Base-by-base conservation (phyloP, 92 coral and sea anemone species). In the Parazoanthus swiftii region DNA sequence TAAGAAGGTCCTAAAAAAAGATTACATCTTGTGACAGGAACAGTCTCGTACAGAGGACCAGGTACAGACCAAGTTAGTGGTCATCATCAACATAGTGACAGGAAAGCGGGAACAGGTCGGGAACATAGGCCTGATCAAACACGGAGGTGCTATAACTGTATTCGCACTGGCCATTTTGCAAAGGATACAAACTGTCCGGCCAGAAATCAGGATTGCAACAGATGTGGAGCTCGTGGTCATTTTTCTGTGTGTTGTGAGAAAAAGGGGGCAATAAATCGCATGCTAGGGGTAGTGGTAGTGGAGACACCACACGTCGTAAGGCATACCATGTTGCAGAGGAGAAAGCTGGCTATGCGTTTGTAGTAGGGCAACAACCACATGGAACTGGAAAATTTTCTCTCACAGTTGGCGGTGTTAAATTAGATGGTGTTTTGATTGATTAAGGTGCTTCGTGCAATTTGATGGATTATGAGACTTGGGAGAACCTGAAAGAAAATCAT, bases 121-220 rank as follows among this genome's bases (percentile, higher is more conserved):
- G 39, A 76, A 76, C 80, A 76, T 13, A 54, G 79, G 48, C 39
- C 79, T 7, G 79, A 76, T 26, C 79, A 76, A 39, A 5, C 51
- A 36, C 36, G 66, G 8, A 48, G 82, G 25, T 79, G 82, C 14
- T 80, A 58, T 36, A 48, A 46, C 10, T 91, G 91, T 58, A 85
- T 79, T 59, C 54, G 79, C 39, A 78, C 89, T 71, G 93, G 89
- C 36, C 89, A 91, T 74, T 76, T 88, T n/a, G 91, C 91, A 2
- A 80, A 88, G 20, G 91, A 88, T 83, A 21, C 16, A 39, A 73
- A 43, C 15, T 85, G 93, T 37, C 89, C 93, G 5, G 93, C 88
- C 20, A 56, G 67, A 29, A 79, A 18, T 46, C 78, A 91, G 54
- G 77, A 43, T 4, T 89, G 91, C 54, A 85, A 74, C 26, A 38